A percentile compares a stretch with the other conserved stretches of the same genome.
These are phyloP conservation scores for Synchiropus splendidus DNA, from an alignment of 2,113 vertebrate species.

Conservation along the genomic window DNA sequence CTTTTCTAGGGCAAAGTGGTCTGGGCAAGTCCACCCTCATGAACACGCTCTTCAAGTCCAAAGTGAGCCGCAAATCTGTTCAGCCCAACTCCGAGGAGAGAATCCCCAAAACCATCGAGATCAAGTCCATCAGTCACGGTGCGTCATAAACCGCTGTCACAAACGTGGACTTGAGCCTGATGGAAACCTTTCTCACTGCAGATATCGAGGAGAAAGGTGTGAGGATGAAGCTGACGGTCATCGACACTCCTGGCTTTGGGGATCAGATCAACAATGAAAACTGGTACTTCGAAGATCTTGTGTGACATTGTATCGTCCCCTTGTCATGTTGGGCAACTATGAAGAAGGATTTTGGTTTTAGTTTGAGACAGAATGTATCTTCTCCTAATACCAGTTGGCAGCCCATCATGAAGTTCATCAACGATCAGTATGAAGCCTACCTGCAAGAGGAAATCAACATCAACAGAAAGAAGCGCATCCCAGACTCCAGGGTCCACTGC, in stretches of 20 bases:
- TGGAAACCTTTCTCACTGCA: conserved; percentile 32
- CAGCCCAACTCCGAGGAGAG: conserved; percentile 78
- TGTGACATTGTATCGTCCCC: too few species aligned
- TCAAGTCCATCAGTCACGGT: conserved; percentile 96
- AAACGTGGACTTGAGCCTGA: not conserved
- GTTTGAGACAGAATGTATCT: too few species aligned
- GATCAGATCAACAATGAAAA: conserved; percentile 99
- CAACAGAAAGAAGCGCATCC: conserved; percentile 90
- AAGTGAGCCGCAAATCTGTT: conserved; percentile 91
- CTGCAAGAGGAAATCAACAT: conserved; percentile 95
- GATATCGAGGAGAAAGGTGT: conserved; percentile 97
- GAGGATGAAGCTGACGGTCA: conserved; percentile 94
- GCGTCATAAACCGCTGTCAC: conserved; percentile 1
- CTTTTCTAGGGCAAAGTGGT: conserved; percentile 83
- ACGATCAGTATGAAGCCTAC: conserved; percentile 94
- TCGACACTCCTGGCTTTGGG: conserved; percentile 93
- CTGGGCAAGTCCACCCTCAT: conserved; percentile 97
- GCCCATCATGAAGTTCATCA: conserved; percentile 98
- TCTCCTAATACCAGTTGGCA: conserved; percentile 93
- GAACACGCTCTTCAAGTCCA: conserved; percentile 98
- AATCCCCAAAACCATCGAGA: conserved; percentile 95
- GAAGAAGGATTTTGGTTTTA: too few species aligned
- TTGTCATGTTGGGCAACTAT: too few species aligned
- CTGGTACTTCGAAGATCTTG: conserved; percentile 69
- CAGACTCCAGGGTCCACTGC: conserved; percentile 91